Percentiles rank a stretch among this genome's conserved stretches.
Conservation (phyloP, 64 coral and sea anemone genomes). For the Stichodactyla helianthus region DNA sequence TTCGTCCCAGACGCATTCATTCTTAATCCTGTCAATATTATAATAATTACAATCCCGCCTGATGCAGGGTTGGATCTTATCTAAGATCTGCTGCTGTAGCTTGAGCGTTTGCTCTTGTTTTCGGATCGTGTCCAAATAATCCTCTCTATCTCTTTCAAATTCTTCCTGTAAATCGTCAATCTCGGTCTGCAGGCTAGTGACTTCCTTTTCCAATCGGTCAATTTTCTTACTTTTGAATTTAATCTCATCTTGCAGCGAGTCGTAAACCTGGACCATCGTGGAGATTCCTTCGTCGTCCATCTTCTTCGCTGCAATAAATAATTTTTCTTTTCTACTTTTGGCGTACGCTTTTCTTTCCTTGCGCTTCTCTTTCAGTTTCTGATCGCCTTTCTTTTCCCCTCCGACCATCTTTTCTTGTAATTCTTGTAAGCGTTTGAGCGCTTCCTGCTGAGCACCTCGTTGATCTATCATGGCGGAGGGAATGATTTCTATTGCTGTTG, state of each 20-base stretch:
- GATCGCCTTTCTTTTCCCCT: constrained; percentile 81
- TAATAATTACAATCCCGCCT: constrained; percentile 96
- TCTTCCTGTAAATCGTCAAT: constrained; percentile 80
- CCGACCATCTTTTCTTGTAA: constrained; percentile 85
- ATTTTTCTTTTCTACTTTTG: constrained; percentile 63
- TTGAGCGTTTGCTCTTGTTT: constrained; percentile 83
- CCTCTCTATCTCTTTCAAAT: constrained; percentile 84
- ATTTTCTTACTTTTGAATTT: constrained; percentile 61
- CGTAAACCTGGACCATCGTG: constrained; percentile 83
- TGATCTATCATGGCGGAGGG: neutral
- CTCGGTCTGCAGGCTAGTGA: constrained; percentile 54
- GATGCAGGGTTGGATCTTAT: constrained; percentile 96
- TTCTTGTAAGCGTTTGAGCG: constrained; percentile 41
- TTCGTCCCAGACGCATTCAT: constrained; percentile 78
- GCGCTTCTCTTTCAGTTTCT: constrained; percentile 77
- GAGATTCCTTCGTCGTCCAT: constrained; percentile 80
- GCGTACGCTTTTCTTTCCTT: constrained; percentile 78
- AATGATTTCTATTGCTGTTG: neutral
- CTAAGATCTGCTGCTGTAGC: constrained; percentile 82
- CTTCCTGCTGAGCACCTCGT: constrained; percentile 6
- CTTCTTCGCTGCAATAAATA: constrained; percentile 60
- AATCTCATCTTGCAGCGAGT: constrained; percentile 91
- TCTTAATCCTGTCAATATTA: constrained; percentile 76
- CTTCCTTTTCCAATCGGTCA: constrained; percentile 49
- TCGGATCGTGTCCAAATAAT: constrained; percentile 83